A percentile compares a stretch with the other conserved stretches of the same genome.
These are phyloP conservation scores for Chloroclysta siterata DNA, from an alignment of 2,888 invertebrate genomes.

Conservation along the genomic window DNA sequence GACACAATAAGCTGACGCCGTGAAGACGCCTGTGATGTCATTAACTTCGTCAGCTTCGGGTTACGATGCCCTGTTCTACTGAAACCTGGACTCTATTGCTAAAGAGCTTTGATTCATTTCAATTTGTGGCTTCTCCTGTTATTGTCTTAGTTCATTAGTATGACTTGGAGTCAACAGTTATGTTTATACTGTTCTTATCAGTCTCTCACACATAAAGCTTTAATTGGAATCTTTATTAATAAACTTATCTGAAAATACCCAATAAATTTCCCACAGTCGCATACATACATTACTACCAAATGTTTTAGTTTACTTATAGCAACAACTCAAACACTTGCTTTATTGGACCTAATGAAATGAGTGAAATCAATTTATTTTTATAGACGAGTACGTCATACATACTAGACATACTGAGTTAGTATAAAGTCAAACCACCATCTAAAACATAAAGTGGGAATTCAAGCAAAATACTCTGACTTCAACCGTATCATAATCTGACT, in stretches of 20 bases:
- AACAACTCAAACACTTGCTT: no score
- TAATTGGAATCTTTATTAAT: neutral
- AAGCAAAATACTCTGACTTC: constrained; percentile 22
- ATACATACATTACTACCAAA: no score
- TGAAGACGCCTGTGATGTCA: constrained; percentile 24
- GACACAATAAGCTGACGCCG: constrained; percentile 19
- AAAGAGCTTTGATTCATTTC: constrained; percentile 2
- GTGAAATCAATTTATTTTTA: no score
- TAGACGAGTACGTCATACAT: no score
- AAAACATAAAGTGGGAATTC: neutral
- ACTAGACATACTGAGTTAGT: neutral
- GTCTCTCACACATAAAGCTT: neutral
- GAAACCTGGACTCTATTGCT: constrained; percentile 6
- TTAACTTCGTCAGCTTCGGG: constrained; percentile 4
- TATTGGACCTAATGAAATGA: no score
- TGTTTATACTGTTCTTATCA: neutral
- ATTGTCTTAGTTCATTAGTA: neutral
- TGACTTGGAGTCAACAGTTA: neutral
- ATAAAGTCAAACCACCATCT: neutral
- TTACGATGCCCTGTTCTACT: neutral
- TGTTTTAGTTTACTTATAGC: no score
- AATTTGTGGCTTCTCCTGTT: neutral
- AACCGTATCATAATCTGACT: constrained; percentile 22
- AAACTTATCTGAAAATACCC: neutral
- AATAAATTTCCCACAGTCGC: neutral